Evolutionary conservation across 2,113 vertebrate species (phyloP), one percentile per base, ranked within the genome.

Genomic region (Miniopterus natalensis): DNA sequence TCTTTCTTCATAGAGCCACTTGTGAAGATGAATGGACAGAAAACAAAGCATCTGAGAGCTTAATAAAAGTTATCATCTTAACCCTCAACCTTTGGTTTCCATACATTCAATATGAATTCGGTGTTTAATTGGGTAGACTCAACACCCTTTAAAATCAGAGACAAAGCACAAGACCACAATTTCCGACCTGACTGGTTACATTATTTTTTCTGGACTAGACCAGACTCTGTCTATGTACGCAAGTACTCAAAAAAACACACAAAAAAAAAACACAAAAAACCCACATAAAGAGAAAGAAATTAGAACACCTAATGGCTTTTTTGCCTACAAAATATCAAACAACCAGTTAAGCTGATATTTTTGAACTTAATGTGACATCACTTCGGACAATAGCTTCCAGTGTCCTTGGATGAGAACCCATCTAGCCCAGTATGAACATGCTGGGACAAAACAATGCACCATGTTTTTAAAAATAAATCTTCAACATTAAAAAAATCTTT

Each of bases 371-470:
- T 61, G 68, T 81, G 45, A 88, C 31, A 88, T 78, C 18, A 31
- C 45, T 92, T 93, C 59, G 85, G 45, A 95, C 75, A 80, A 53
- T 14, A 71, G 40, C 31, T 94, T 15, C 29, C 27, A 90, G 5
- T 14, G 75, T 45, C 8, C 71, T 96, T 95, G 68, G 29, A 74
- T 59, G 61, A 81, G 61, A 88, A 31, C 1, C 21, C 78, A 70
- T 78, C 59, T 89, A 61, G 75, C 25, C 42, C 92, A 59, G 57
- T 14, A 74, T 77, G 36, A 63, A 71, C 61, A 47, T 47, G 61
- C 80, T 92, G 87, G 86, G 70, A 90, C 15, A 95, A 85, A 97
- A 96, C 80, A 95, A 93, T 81, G 88, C 2, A 55, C 25, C 14
- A 49, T 68, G 8, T 68, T 92, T 63, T 71, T 10, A 73, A 86